Evolutionary conservation across 1,140 invertebrate genomes (phyloP).

Genomic region (Babylonia areolata): DNA sequence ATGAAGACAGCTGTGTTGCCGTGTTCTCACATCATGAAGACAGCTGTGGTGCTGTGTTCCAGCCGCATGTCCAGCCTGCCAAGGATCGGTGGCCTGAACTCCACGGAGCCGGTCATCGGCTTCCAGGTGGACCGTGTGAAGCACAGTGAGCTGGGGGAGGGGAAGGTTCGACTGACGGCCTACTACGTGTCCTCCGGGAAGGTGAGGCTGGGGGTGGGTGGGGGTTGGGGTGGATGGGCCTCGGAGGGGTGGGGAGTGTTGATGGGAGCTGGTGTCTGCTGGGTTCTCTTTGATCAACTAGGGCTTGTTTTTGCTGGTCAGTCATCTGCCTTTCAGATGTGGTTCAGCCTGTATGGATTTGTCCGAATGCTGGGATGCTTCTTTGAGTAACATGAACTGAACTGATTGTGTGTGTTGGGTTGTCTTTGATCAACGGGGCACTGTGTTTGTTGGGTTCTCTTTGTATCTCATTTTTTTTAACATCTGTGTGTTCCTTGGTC

Average conservation of each 20-base stretch:
- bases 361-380: too few species aligned
- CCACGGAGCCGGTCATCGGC: constrained; percentile 69
- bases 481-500: background rate
- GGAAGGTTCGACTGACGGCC: constrained; percentile 72
- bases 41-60: background rate
- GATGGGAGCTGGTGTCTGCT: too few species aligned
- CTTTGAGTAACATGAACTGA: too few species aligned
- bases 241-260: too few species aligned
- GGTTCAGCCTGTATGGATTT: too few species aligned
- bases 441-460: background rate
- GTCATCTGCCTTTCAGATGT: too few species aligned
- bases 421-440: too few species aligned
- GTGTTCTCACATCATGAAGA: too few species aligned
- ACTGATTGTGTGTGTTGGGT: too few species aligned
- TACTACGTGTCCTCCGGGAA: constrained; percentile 72
- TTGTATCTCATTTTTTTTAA: background rate
- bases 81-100: constrained; percentile 57
- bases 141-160: constrained; percentile 70
- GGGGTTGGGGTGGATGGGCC: background rate
- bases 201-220: constrained; percentile 47
- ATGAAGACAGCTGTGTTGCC: too few species aligned
- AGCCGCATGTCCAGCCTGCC: constrained; percentile 51
- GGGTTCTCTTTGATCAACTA: too few species aligned
- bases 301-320: too few species aligned
- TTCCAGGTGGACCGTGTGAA: constrained; percentile 74